phyloP scores from a whole-genome alignment of 2,888 invertebrate species.

The Cecidostiba fungosa region DNA sequence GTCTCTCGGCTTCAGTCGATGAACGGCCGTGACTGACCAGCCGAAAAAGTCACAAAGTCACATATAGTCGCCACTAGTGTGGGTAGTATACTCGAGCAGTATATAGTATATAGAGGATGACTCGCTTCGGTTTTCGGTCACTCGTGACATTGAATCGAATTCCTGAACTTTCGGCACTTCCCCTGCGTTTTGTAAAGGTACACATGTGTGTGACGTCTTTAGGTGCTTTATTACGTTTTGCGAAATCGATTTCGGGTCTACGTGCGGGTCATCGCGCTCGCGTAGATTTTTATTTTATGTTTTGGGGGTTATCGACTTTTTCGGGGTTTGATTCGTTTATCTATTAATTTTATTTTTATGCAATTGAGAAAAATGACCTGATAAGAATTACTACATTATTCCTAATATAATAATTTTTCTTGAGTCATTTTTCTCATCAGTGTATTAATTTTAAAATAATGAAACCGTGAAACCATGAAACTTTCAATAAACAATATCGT shows the following conservation, averaged over 20 bases:
- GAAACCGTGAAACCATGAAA: no score
- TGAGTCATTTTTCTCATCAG: no score
- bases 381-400: no score
- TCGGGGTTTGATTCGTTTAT: no score
- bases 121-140: neutral
- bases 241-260: neutral
- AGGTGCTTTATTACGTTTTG: neutral
- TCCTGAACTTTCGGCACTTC: conserved; percentile 19
- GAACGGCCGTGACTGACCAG: conserved; percentile 56
- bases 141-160: conserved; percentile 44
- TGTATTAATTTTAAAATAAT: no score
- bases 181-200: neutral
- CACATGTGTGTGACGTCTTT: neutral
- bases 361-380: no score
- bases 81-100: conserved; percentile 3
- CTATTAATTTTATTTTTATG: no score
- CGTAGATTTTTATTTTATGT: neutral
- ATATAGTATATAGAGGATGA: conserved; percentile 35
- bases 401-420: no score
- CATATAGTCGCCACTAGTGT: neutral
- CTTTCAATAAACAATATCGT: no score
- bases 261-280: neutral
- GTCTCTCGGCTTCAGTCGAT: conserved; percentile 55
- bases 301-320: neutral
- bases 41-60: conserved; percentile 12